Evolutionary conservation across 2,888 invertebrate species (phyloP).

Genomic region (Cephus runcator): DNA sequence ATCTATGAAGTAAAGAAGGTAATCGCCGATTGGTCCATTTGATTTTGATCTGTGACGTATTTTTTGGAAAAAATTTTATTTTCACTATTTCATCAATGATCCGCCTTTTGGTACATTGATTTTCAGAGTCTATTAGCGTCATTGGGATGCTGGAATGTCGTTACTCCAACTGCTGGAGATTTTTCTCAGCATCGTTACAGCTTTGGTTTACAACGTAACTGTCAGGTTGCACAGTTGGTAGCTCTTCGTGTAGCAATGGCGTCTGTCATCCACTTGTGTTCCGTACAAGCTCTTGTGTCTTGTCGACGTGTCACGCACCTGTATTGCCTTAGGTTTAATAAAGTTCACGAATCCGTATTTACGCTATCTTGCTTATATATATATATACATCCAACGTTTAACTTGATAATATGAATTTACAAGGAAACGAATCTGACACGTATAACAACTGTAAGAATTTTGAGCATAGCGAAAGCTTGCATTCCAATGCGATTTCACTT

Average conservation of each 20-base stretch:
- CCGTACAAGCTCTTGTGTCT: not conserved
- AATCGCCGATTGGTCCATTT: not conserved
- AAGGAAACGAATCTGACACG: not conserved
- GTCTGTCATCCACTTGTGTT: not conserved
- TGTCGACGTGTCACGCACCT: not conserved
- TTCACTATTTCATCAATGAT: too few relatives aligned
- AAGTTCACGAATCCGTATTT: not conserved
- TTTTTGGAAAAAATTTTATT: too few relatives aligned
- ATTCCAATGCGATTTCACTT: not conserved
- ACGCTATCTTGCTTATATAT: not conserved
- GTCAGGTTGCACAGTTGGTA: not conserved
- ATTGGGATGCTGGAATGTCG: too few relatives aligned
- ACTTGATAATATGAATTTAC: not conserved
- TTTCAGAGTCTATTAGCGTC: too few relatives aligned
- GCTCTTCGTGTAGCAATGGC: not conserved
- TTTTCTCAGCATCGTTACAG: not conserved
- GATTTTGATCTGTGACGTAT: not conserved
- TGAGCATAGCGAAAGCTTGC: not conserved
- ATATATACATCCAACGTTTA: not conserved
- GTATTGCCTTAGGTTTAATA: not conserved
- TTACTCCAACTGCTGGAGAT: not conserved
- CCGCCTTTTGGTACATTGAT: too few relatives aligned
- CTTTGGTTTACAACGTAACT: not conserved
- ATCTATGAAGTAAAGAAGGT: not conserved
- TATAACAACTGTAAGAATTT: not conserved